Conservation (phyloP, 2,113 vertebrate species). For the Steatornis caripensis region DNA sequence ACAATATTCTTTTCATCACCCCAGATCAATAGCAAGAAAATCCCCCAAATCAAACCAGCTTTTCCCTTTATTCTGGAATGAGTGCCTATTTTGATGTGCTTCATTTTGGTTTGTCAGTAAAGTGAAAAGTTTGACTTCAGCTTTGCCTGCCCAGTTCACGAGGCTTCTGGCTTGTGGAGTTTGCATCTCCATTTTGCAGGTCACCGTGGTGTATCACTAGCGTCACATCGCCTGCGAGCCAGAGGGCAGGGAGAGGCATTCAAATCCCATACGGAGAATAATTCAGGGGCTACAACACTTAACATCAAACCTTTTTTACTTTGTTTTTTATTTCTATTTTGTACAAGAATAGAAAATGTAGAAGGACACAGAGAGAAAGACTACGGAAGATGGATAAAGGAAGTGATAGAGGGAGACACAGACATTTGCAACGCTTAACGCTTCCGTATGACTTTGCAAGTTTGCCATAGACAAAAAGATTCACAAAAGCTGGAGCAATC, state of each 20-base stretch:
- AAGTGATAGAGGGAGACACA: not conserved
- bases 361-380: not conserved
- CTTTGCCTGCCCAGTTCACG: not conserved
- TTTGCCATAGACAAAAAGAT: not conserved
- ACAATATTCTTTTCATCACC: not conserved
- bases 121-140: not conserved
- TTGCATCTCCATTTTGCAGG: not conserved
- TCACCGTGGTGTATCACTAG: fast-evolving
- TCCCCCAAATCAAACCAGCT: not conserved
- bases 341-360: not conserved
- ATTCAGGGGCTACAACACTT: not conserved
- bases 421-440: not conserved
- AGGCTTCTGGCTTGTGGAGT: fast-evolving
- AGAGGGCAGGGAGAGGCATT: not conserved
- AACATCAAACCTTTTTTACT: not conserved
- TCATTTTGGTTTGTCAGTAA: not conserved
- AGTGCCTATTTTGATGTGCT: not conserved
- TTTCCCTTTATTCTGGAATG: not conserved
- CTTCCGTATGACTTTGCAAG: not conserved
- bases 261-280: fast-evolving
- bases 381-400: not conserved
- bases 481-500: not conserved
- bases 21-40: not conserved
- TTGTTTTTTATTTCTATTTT: not conserved
- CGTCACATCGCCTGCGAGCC: not conserved